Conservation (phyloP, 2,888 invertebrate species). For the Chymomyza amoena region DNA sequence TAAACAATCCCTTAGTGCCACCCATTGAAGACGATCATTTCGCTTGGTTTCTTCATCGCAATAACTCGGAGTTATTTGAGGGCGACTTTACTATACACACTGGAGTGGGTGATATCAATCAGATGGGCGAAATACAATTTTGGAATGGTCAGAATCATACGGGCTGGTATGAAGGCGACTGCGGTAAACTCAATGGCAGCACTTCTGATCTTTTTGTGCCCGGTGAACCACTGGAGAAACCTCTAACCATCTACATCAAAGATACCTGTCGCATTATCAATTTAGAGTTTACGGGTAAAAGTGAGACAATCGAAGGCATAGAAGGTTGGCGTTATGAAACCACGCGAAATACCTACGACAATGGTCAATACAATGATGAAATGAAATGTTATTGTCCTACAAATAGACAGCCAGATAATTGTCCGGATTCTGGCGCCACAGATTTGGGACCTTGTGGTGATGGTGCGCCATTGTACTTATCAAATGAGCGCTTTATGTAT, state of each 20-base stretch:
- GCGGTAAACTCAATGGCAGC: conserved; percentile 85
- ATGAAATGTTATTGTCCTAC: conserved; percentile 86
- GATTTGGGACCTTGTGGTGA: conserved; percentile 86
- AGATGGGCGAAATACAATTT: conserved; percentile 84
- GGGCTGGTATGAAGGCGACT: conserved; percentile 82
- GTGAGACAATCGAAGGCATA: conserved; percentile 59
- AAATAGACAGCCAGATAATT: conserved; percentile 68
- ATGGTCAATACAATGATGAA: conserved; percentile 81
- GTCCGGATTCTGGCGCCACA: conserved; percentile 82
- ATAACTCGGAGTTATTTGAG: conserved; percentile 85
- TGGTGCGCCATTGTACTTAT: conserved; percentile 89
- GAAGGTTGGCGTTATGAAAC: conserved; percentile 79
- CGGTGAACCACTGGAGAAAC: conserved; percentile 78
- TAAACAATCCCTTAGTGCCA: conserved; percentile 60
- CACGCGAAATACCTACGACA: conserved; percentile 85
- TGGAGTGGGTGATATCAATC: conserved; percentile 83
- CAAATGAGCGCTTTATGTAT: conserved; percentile 88
- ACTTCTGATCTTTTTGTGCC: conserved; percentile 91
- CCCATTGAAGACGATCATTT: conserved; percentile 82
- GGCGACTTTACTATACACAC: conserved; percentile 88
- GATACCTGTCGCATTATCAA: conserved; percentile 88
- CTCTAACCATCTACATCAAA: conserved; percentile 84
- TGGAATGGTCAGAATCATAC: conserved; percentile 85
- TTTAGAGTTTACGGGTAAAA: conserved; percentile 63
- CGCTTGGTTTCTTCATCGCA: conserved; percentile 91